phyloP scores from a whole-genome alignment of 2,888 invertebrate genomes.

The Oxytorus armatus region DNA sequence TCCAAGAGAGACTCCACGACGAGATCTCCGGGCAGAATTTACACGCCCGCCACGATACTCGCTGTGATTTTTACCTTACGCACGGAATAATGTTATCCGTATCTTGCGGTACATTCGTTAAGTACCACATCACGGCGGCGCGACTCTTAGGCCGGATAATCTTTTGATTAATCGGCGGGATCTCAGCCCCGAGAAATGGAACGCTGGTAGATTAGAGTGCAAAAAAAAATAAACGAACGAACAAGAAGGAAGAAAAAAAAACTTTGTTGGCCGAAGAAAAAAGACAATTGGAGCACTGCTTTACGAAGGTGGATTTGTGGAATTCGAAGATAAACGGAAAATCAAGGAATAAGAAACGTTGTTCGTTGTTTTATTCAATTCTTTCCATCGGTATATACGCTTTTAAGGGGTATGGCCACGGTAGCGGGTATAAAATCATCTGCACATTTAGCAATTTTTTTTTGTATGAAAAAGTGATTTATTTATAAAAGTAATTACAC shows the following conservation, averaged over 20 bases:
- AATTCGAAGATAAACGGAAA: no score
- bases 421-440: no score
- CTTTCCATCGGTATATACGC: no score
- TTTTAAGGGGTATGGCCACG: no score
- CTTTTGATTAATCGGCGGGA: conserved; percentile 36
- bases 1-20: not conserved
- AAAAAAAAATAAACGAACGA: conserved; percentile 31
- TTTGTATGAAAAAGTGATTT: no score
- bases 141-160: conserved; percentile 24
- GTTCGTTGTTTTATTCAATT: no score
- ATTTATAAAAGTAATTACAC: no score
- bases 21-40: conserved; percentile 6
- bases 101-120: conserved; percentile 41
- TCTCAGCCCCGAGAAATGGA: conserved; percentile 41
- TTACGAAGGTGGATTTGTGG: not conserved
- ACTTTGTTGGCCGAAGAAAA: not conserved
- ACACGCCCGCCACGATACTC: not conserved
- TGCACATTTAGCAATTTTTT: no score
- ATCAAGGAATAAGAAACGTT: no score
- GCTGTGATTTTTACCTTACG: not conserved
- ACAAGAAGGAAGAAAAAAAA: not conserved
- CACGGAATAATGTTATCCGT: conserved; percentile 22
- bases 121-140: conserved; percentile 35
- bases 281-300: not conserved
- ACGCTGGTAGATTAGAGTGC: no score